A percentile compares a stretch with the other conserved stretches of the same genome.
These are phyloP conservation scores for Odontomachus brunneus DNA, from an alignment of 1,140 invertebrate genomes.

Conservation along the genomic window DNA sequence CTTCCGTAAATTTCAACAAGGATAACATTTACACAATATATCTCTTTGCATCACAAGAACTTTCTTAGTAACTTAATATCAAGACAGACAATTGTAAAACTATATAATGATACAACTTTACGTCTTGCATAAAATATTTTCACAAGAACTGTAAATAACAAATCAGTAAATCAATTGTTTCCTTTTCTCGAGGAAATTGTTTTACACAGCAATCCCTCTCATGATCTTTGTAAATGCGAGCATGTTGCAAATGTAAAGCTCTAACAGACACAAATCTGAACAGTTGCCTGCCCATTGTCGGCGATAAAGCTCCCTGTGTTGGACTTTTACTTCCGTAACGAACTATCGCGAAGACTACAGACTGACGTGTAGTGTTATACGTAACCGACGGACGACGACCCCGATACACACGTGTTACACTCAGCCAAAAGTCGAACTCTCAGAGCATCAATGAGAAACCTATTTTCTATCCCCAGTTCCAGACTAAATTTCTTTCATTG, in stretches of 20 bases:
- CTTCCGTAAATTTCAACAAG: too few relatives aligned
- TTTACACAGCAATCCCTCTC: neutral
- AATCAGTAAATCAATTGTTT: neutral
- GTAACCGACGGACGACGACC: neutral
- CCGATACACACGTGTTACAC: neutral
- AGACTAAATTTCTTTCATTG: neutral
- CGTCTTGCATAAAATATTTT: too few relatives aligned
- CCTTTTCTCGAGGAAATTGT: neutral
- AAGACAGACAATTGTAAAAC: too few relatives aligned
- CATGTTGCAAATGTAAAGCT: constrained; percentile 1
- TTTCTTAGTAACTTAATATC: too few relatives aligned
- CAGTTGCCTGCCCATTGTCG: neutral
- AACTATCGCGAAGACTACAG: neutral
- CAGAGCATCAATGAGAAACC: neutral
- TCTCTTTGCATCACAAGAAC: too few relatives aligned
- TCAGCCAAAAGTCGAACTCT: neutral
- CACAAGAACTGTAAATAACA: neutral
- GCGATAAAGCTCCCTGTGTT: constrained; percentile 13
- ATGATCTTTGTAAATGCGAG: neutral
- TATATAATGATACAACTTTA: too few relatives aligned
- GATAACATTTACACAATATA: too few relatives aligned
- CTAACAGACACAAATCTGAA: neutral
- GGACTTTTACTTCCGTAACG: neutral
- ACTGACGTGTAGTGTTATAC: neutral
- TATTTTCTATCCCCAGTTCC: too few relatives aligned